phyloP scores from a whole-genome alignment of 2,797 vertebrate species.

The Distichodus sexfasciatus region DNA sequence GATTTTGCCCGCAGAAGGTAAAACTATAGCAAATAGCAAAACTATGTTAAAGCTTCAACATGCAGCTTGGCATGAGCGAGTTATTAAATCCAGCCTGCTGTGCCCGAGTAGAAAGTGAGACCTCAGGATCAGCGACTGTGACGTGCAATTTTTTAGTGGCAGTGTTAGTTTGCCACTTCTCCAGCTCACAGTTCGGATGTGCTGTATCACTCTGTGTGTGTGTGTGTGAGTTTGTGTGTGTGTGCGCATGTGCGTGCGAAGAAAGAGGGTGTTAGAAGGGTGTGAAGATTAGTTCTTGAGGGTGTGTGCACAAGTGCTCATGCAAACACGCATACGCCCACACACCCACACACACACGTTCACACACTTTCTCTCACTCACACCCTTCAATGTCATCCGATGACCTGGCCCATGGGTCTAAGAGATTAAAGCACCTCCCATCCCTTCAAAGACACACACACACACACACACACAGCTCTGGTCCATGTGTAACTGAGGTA shows the following conservation, averaged over 20 bases:
- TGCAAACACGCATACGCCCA: neutral
- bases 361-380: neutral
- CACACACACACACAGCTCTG: neutral
- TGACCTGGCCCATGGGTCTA: slow-evolving; percentile 20
- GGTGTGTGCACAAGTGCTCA: slow-evolving; percentile 15
- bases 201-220: slow-evolving; percentile 10
- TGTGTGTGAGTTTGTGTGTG: slow-evolving; percentile 8
- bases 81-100: neutral
- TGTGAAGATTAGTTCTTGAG: slow-evolving; percentile 25
- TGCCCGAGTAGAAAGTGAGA: neutral
- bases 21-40: too few relatives aligned
- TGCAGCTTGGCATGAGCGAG: neutral
- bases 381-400: slow-evolving; percentile 7
- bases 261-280: slow-evolving; percentile 1
- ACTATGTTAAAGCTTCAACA: too few relatives aligned
- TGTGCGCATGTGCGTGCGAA: neutral
- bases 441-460: neutral
- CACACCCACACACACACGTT: neutral
- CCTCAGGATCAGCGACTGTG: neutral
- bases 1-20: too few relatives aligned
- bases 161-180: slow-evolving; percentile 18
- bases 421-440: slow-evolving; percentile 24
- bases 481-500: slow-evolving; percentile 23
- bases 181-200: slow-evolving; percentile 17
- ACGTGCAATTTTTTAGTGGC: neutral